phyloP scores from a whole-genome alignment of 2,797 vertebrate genomes.

The Myotis vivesi region DNA sequence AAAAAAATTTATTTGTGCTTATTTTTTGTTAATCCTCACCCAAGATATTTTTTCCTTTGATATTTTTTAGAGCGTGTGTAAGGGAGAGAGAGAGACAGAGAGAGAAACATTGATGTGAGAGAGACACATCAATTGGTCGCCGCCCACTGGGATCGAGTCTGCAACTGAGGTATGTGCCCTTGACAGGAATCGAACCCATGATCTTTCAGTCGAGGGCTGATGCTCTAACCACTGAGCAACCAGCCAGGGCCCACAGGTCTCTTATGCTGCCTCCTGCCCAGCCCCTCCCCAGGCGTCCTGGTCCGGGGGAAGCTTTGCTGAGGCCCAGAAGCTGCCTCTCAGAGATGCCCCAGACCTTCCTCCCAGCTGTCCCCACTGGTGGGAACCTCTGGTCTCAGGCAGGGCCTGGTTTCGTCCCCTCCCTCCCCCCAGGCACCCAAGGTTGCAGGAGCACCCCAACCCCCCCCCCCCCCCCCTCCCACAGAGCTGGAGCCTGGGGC shows the following conservation, averaged over 20 bases:
- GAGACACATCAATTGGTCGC: too few relatives aligned
- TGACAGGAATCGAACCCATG: too few relatives aligned
- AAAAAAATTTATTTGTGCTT: too few relatives aligned
- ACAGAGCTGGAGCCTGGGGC: not conserved
- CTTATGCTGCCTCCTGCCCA: not conserved
- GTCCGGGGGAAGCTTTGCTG: not conserved
- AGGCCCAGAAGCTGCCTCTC: not conserved
- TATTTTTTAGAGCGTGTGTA: too few relatives aligned
- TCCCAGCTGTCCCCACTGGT: not conserved
- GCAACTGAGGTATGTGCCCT: too few relatives aligned
- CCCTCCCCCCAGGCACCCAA: not conserved
- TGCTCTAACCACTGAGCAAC: too few relatives aligned
- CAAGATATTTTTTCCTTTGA: too few relatives aligned
- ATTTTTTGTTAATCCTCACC: too few relatives aligned
- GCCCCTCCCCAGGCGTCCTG: not conserved
- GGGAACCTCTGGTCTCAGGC: not conserved
- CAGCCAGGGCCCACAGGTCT: not conserved
- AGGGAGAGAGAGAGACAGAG: too few relatives aligned
- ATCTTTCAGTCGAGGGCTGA: too few relatives aligned
- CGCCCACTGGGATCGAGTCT: too few relatives aligned
- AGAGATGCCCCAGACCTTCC: not conserved
- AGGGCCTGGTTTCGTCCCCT: fast-evolving
- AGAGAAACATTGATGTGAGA: too few relatives aligned
- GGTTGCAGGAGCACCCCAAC: not conserved
- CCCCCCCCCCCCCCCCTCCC: fast-evolving